Conservation (phyloP, 1,140 invertebrate genomes). For the Parapsyche elsis region DNA sequence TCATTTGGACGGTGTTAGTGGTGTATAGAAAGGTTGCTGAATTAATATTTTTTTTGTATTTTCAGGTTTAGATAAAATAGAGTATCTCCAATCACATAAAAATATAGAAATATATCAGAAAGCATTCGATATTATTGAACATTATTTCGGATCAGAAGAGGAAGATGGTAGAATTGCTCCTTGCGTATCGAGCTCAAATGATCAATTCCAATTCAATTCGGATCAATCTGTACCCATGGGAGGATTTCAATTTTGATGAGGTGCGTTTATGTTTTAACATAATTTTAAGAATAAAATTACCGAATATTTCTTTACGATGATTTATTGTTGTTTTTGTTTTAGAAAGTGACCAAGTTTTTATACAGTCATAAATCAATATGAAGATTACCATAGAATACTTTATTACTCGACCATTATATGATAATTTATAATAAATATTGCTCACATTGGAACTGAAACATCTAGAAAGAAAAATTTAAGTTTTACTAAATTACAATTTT, state of each 20-base stretch:
- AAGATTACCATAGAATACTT: constrained; percentile 8
- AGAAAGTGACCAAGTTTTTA: background rate
- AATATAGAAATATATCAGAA: constrained; percentile 97
- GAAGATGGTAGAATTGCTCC: constrained; percentile 86
- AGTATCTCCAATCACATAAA: constrained; percentile 96
- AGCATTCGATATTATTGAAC: constrained; percentile 96
- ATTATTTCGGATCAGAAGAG: constrained; percentile 92
- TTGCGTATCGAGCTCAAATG: constrained; percentile 78
- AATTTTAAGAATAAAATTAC: background rate
- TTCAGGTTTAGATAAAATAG: constrained; percentile 95
- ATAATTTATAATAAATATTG: constrained; percentile 5
- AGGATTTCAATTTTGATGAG: constrained; percentile 82
- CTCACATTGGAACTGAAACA: background rate
- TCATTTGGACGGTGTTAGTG: background rate
- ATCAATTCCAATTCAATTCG: constrained; percentile 81
- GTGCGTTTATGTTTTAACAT: background rate
- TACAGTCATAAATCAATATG: background rate
- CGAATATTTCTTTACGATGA: background rate
- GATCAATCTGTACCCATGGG: constrained; percentile 80
- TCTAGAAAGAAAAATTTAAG: background rate
- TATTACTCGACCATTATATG: background rate
- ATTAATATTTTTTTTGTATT: constrained; percentile 51
- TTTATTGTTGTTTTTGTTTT: background rate
- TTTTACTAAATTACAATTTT: background rate
- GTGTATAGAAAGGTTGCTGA: background rate